Base-by-base conservation (phyloP, 2,797 vertebrate species). In the Chelon labrosus region DNA sequence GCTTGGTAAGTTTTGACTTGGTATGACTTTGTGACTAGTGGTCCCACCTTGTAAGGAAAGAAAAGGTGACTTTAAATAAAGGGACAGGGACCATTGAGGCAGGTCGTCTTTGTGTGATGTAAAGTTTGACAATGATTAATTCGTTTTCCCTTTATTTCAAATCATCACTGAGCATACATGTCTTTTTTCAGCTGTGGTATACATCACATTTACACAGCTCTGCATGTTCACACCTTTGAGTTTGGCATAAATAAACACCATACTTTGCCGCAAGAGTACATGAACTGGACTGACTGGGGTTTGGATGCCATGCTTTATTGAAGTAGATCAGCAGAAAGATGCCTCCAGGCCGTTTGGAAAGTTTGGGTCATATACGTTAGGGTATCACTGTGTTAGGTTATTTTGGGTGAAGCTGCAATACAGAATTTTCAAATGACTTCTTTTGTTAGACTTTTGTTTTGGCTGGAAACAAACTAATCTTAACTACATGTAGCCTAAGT, bases 21-120 rank as follows among this genome's bases (percentile, higher is more conserved):
- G 8, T n/a, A 7, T n/a, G 17, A 8, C 20, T 58, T 58, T 42
- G 37, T 57, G 11, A 7, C 22, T 20, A 14, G 13, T 22, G 20
- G 37, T 55, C 4, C n/a, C 16, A 35, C 16, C 1, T 8, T 14
- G 2, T 31, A 13, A 7, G 2, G 12, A 25, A 22, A 52, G 17
- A 16, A 44, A 73, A 63, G 66, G 62, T 38, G 2, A 12, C 31
- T 46, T 49, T 37, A 41, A 64, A 59, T 39, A 55, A 63, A 62
- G 16, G 22, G 44, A 35, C 57, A 65, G 42, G 2, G 5, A 41
- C 56, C 27, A 64, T 11, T 35, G 31, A 25, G 19, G 22, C 7
- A 37, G 9, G 42, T 14, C 5, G 20, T 20, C 17, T 81, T 19
- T 17, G 53, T 13, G 42, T 19, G 22, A 65, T 19, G 17, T 20